Base-by-base conservation (phyloP, 2,797 vertebrate species). In the Thripadectes ignobilis region DNA sequence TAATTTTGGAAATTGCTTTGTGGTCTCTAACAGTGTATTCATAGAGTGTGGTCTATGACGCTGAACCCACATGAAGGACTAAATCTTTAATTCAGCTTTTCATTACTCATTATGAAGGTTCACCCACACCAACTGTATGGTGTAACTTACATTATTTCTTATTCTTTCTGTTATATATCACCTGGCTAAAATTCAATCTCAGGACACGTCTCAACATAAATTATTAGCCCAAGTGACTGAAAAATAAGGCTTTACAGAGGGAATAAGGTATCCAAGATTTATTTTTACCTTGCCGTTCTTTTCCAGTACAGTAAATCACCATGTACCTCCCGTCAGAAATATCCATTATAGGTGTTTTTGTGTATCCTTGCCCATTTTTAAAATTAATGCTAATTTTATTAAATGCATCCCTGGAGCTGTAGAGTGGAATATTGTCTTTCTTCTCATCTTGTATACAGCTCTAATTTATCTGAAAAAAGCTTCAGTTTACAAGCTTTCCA, bases 271-370 rank as follows among this genome's bases (percentile, higher is more conserved):
- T 4, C 5, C 7, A 34, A 63, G 23, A 30, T 19, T 32, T 54
- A 43, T 91, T 52, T 91, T 67, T 49, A 58, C 11, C 29, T 63
- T 58, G 27, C 41, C 34, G 18, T 71, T 57, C 23, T 67, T 80
- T 75, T 85, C 9, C 59, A 36, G 21, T 24, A 49, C 36, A 71
- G 41, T 32, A 73, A 59, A 55, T 26, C 55, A 41, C 19, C 36
- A 22, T 18, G 8, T 18, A 3, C 0, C 0, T 43, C 48, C 4
- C 17, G 39, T 59, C 62, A 65, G 51, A 63, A 90, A 24, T 34
- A 49, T 65, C 29, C 6, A 5, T 59, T 48, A n/a, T 7, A 18
- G 6, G 8, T n/a, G 23, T 19, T 72, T 52, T 82, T 29, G 27
- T 48, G 19, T 49, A 36, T 26, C 12, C 7, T 65, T 69, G 29